Base-by-base conservation (phyloP, 2,113 vertebrate genomes). In the Bambusicola thoracicus region DNA sequence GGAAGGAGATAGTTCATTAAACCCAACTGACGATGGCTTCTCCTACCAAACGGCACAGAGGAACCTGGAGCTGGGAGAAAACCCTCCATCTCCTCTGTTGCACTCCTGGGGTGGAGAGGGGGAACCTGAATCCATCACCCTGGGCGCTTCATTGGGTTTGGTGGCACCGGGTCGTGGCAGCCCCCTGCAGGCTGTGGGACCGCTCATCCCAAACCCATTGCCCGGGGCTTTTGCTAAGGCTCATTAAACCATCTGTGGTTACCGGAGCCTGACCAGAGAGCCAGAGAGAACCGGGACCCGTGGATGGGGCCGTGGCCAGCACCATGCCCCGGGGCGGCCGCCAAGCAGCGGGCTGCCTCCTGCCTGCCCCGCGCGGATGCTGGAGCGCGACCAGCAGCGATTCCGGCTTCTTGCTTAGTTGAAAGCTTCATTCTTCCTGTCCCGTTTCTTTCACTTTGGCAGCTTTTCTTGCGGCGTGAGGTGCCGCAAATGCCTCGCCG, bases 401-500 rank as follows among this genome's bases (percentile, higher is more conserved):
- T 94, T 94, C 93, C 81, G 88, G 91, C 92, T 85, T 93, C 88
- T 84, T 69, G 77, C 77, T 81, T 75, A 21, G 46, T 88, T 95
- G 81, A 38, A 72, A 89, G 88, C 81, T 55, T 66, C 72, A 46
- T 81, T 77, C 79, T 90, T 91, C 89, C 59, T 79, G 74, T 75
- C 29, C 72, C 30, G 25, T 91, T 91, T 32, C 92, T 73, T 85
- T 61, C 49, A 29, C 40, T 14, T 90, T 91, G 92, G 87, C 94
- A 94, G 95, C 74, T 24, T 1, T n/a, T n/a, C 85, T 97, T 9
- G 3, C 83, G 3, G 8, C 0, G 24, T 16, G 41, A 51, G 87
- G 38, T 93, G 81, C 91, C 27, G 10, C 10, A 20, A 55, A 53
- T 63, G 38, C 38, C 12, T 30, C 13, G 30, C 16, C 87, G 4